Evolutionary conservation across 2,888 invertebrate species (phyloP).

Genomic region (Drosophila rubida): DNA sequence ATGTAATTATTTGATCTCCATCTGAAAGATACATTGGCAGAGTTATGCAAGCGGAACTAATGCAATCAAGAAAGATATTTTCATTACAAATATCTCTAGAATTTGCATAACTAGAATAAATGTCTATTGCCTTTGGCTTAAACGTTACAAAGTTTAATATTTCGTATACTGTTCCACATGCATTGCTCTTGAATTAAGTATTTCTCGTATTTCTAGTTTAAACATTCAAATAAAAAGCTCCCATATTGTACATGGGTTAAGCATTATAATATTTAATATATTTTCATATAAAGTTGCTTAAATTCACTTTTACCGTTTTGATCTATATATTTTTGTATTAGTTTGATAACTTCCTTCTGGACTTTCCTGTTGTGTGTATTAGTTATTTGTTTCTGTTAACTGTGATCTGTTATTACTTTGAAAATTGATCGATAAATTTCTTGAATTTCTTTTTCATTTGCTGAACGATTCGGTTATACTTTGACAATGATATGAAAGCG

Average conservation of each 20-base stretch:
- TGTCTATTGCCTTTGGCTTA: background rate
- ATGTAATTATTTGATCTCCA: background rate
- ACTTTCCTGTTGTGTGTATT: background rate
- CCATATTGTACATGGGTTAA: background rate
- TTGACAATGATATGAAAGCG: slow-evolving; percentile 23
- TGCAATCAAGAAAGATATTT: too few species aligned
- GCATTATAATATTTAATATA: background rate
- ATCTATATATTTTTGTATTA: background rate
- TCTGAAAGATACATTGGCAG: background rate
- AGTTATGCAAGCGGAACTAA: background rate
- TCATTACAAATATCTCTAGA: background rate
- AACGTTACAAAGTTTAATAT: background rate
- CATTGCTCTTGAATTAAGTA: slow-evolving; percentile 19
- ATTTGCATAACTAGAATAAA: background rate
- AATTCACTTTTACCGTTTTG: background rate
- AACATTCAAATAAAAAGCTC: background rate
- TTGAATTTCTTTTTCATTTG: slow-evolving; percentile 17
- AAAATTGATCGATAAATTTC: slow-evolving; percentile 10
- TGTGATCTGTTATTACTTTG: background rate
- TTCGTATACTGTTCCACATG: background rate
- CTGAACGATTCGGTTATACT: slow-evolving; percentile 22
- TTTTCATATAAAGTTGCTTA: background rate
- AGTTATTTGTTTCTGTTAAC: background rate
- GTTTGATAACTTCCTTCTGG: background rate
- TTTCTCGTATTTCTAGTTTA: background rate